These are phyloP conservation scores for Pemphigus obesinymphae DNA, from an alignment of 1,140 invertebrate genomes.

Conservation along the genomic window DNA sequence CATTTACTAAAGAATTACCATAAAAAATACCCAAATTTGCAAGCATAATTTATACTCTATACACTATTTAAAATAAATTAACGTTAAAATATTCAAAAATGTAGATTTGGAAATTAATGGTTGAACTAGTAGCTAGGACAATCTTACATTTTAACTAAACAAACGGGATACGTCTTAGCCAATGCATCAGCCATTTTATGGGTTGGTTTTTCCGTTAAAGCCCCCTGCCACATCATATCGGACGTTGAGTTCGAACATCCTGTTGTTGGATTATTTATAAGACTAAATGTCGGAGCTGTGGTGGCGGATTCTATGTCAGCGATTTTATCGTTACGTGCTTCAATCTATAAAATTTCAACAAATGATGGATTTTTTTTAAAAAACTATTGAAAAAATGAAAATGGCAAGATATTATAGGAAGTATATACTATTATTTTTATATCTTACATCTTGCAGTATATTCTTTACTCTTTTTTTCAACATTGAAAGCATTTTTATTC, in stretches of 20 bases:
- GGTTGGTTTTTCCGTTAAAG: slow-evolving; percentile 9
- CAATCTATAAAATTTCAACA: background rate
- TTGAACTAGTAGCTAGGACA: no score
- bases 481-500: slow-evolving; percentile 16
- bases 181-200: background rate
- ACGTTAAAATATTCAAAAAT: no score
- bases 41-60: no score
- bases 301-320: background rate
- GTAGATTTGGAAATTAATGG: no score
- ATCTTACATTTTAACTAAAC: slow-evolving; percentile 26
- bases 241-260: background rate
- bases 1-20: no score
- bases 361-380: background rate
- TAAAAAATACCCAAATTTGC: no score
- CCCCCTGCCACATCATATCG: slow-evolving; percentile 29
- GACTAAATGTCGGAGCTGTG: background rate
- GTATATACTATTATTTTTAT: background rate
- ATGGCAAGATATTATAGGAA: background rate
- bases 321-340: background rate
- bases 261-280: background rate
- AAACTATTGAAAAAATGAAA: background rate
- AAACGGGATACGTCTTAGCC: slow-evolving; percentile 11
- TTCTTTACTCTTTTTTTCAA: slow-evolving; percentile 8
- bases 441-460: slow-evolving; percentile 14
- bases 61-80: no score